These are phyloP conservation scores for Epiblema foenella DNA, from an alignment of 2,888 invertebrate genomes.

Conservation along the genomic window DNA sequence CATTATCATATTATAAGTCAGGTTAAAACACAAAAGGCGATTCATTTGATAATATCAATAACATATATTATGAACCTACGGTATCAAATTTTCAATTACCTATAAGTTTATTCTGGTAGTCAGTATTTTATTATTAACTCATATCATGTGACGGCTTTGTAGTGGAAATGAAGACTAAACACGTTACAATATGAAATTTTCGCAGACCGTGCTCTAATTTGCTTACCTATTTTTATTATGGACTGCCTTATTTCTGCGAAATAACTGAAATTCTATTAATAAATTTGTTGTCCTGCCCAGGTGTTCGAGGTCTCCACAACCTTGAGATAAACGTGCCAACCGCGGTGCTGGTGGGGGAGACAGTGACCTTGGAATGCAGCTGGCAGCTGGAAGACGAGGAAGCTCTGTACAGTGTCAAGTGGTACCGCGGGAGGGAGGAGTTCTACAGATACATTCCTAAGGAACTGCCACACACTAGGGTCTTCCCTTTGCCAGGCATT, in stretches of 20 bases:
- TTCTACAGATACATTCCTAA: slow-evolving; percentile 93
- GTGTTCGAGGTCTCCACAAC: slow-evolving; percentile 86
- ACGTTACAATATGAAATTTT: not conserved
- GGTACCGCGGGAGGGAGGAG: slow-evolving; percentile 91
- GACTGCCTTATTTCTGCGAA: not conserved
- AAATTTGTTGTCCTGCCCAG: slow-evolving; percentile 62
- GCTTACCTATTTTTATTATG: not conserved
- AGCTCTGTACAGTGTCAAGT: slow-evolving; percentile 91
- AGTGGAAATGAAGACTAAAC: too few relatives aligned
- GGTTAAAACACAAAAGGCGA: too few relatives aligned
- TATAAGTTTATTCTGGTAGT: too few relatives aligned
- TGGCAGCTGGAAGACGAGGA: slow-evolving; percentile 90
- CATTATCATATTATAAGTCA: not conserved
- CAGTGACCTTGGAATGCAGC: slow-evolving; percentile 89
- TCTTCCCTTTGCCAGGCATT: slow-evolving; percentile 88
- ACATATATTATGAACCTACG: too few relatives aligned
- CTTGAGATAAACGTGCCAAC: slow-evolving; percentile 89
- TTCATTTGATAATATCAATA: too few relatives aligned
- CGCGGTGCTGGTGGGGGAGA: slow-evolving; percentile 89
- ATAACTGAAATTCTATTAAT: not conserved
- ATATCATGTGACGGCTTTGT: not conserved
- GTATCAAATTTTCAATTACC: too few relatives aligned
- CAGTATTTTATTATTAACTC: too few relatives aligned
- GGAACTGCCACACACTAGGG: slow-evolving; percentile 89
- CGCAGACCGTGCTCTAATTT: not conserved